These are phyloP conservation scores for Rousettus leschenaultii DNA, from an alignment of 2,113 vertebrate species.

Conservation along the genomic window DNA sequence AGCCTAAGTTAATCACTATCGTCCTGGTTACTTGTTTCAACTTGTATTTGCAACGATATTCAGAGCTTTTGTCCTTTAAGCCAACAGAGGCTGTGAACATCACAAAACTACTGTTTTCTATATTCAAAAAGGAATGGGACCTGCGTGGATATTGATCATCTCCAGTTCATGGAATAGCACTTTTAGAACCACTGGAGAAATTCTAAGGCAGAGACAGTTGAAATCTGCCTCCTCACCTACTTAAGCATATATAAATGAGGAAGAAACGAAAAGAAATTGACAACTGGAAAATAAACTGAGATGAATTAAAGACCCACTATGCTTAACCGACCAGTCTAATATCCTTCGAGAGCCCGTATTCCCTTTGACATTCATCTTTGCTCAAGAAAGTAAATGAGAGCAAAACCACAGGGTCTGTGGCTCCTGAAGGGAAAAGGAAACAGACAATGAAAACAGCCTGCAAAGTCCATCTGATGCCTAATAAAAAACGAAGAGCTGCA, in stretches of 20 bases:
- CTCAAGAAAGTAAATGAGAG: conserved; percentile 59
- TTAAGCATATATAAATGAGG: conserved; percentile 67
- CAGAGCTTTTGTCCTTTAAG: conserved; percentile 38
- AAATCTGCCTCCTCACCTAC: conserved; percentile 65
- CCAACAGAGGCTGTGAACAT: conserved; percentile 58
- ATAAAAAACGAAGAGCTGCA: conserved; percentile 38
- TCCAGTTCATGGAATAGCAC: conserved; percentile 74
- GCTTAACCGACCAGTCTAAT: conserved; percentile 65
- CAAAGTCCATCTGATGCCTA: neutral
- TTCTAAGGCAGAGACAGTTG: conserved; percentile 62
- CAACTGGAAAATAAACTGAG: conserved; percentile 72
- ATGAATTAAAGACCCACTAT: conserved; percentile 67
- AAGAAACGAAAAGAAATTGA: conserved; percentile 64
- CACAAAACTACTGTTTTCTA: conserved; percentile 53
- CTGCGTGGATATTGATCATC: conserved; percentile 73
- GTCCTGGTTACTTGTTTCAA: neutral
- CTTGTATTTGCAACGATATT: conserved; percentile 44
- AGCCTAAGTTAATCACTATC: neutral
- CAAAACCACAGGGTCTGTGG: conserved; percentile 32
- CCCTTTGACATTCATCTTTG: conserved; percentile 64
- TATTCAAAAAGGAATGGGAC: conserved; percentile 53
- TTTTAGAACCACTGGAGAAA: conserved; percentile 48
- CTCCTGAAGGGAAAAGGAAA: conserved; percentile 36
- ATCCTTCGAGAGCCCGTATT: conserved; percentile 61
- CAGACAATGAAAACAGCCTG: neutral